Evolutionary conservation across 2,797 vertebrate genomes (phyloP), one percentile per base, ranked within the genome.

Genomic region (Acropternis orthonyx): DNA sequence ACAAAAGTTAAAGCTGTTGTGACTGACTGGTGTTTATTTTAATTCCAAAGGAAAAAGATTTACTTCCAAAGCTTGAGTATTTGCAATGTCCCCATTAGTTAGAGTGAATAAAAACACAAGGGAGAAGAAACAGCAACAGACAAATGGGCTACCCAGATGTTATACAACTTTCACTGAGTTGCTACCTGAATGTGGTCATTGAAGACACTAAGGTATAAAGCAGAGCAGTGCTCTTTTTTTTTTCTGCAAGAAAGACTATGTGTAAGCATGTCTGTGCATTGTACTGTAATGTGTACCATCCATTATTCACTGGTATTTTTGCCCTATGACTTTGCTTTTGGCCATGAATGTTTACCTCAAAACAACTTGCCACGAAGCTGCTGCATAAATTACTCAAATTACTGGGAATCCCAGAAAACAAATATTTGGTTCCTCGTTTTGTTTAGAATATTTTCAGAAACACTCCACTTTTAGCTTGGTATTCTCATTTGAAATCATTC

Each of bases 401-500:
- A 61, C 54, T 73, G 51, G 75, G 51, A 91, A 56, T 84, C 18
- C n/a, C 65, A 66, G 28, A 46, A 90, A 69, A 73, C 12, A 89
- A 82, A 66, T 36, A 71, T 76, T 95, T 9, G 2, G 23, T 51
- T 85, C 84, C 51, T 21, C 18, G 34, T 89, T 93, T 91, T 63
- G 12, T 58, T 66, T n/a, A 23, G 23, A 75, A 17, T 61, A 51
- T 78, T 86, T 91, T 75, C 16, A 2, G 46, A 67, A 85, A 84
- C 81, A 30, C 8, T 51, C 30, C 54, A 32, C 8, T 55, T 93
- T 79, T 73, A 51, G 39, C n/a, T 77, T 54, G 22, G 32, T 87
- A 34, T 44, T 73, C 67, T 94, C 86, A 82, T 76, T 34, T 63
- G 59, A 95, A 93, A 93, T 54, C 13, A 63, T 76, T 92, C 68